Conservation (phyloP, 2,888 invertebrate species). For the Blomia tropicalis region DNA sequence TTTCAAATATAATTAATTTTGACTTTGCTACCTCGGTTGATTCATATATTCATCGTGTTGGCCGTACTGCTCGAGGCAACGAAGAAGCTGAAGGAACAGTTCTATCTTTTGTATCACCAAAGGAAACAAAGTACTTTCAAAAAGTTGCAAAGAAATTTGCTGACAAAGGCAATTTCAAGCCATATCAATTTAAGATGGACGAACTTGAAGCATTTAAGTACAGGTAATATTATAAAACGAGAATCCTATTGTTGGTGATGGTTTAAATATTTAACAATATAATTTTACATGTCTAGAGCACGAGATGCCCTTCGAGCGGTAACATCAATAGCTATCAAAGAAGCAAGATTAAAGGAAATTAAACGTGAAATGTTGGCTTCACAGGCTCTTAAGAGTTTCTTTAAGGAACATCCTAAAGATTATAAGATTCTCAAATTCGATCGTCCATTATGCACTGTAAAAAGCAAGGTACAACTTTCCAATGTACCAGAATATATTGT, state of each 20-base stretch:
- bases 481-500: conserved; percentile 79
- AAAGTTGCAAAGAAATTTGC: conserved; percentile 25
- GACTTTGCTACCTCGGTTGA: conserved; percentile 81
- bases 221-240: conserved; percentile 44
- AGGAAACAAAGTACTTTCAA: conserved; percentile 48
- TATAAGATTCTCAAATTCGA: conserved; percentile 55
- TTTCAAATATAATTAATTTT: conserved; percentile 94
- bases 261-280: neutral
- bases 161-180: conserved; percentile 42
- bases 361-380: conserved; percentile 81
- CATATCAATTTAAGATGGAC: conserved; percentile 81
- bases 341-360: conserved; percentile 87
- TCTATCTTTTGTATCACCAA: conserved; percentile 63
- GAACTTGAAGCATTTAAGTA: conserved; percentile 93
- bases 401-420: conserved; percentile 78
- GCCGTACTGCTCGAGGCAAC: conserved; percentile 62
- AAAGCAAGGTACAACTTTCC: conserved; percentile 62
- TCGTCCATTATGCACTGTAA: conserved; percentile 60
- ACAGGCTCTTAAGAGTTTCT: conserved; percentile 70
- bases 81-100: conserved; percentile 36
- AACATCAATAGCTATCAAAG: conserved; percentile 77
- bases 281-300: conserved; percentile 35
- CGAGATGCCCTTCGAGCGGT: conserved; percentile 88
- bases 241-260: neutral
- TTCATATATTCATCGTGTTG: conserved; percentile 89